These are phyloP conservation scores for Sebastes variabilis DNA, from an alignment of 2,797 vertebrate genomes.

Conservation along the genomic window DNA sequence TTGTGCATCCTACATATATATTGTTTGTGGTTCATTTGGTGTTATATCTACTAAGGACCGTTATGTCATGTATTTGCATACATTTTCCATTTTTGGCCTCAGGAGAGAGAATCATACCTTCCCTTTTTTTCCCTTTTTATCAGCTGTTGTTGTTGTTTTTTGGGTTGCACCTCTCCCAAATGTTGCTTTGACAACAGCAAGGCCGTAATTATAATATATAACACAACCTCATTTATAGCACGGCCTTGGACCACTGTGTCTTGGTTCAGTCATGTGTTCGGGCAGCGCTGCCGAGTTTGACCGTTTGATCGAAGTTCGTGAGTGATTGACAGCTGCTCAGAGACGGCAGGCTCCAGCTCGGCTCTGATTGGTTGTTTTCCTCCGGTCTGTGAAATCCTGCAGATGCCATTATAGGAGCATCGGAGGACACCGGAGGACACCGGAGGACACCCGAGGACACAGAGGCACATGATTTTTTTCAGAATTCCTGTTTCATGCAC, in stretches of 20 bases:
- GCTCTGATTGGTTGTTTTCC: too few relatives aligned
- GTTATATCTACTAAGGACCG: background rate
- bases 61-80: background rate
- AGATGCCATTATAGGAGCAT: too few relatives aligned
- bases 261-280: background rate
- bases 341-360: too few relatives aligned
- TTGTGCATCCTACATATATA: background rate
- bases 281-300: background rate
- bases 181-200: background rate
- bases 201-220: too few relatives aligned
- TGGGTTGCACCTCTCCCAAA: background rate
- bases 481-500: too few relatives aligned
- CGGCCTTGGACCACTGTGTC: background rate
- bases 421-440: too few relatives aligned
- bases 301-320: too few relatives aligned
- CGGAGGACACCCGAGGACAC: too few relatives aligned
- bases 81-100: background rate
- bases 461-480: too few relatives aligned
- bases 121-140: background rate
- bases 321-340: too few relatives aligned
- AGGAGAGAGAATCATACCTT: background rate
- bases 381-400: too few relatives aligned
- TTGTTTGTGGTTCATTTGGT: background rate
- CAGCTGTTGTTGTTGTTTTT: background rate
- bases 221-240: too few relatives aligned